Evolutionary conservation across 2,797 vertebrate genomes (phyloP), one percentile per base, ranked within the genome.

Genomic region (Nasua narica): DNA sequence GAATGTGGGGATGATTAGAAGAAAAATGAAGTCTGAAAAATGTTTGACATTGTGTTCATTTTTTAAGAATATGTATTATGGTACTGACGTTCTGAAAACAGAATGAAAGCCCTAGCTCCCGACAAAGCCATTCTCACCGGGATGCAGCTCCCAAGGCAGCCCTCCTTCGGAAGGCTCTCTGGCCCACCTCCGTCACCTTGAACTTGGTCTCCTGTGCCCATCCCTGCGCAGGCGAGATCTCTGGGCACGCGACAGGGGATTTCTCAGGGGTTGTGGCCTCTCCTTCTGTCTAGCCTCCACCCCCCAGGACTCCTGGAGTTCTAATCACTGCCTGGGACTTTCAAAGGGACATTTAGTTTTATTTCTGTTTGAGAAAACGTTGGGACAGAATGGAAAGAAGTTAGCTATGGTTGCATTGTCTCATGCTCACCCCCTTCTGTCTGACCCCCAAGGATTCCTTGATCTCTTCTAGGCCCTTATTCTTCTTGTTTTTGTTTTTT

Each of bases 291-390:
- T 15, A 52, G 25, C 21, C 40, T 67, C 82, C 58, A 40, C 25
- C 58, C 21, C 74, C 13, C 4, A 43, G 46, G 21, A 13, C 46
- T 65, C 54, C n/a, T 65, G 25, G 1, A 16, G n/a, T 46, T n/a
- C 84, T 37, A 52, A 48, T 70, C 32, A 69, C 46, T 18, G 14
- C 77, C 69, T 12, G 60, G 60, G 65, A 93, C 88, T 91, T 94
- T 25, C 32, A 83, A 74, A 92, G 35, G 87, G 23, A 15, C 37
- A 18, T 5, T 10, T 48, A 3, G 15, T 32, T 67, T 74, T 37
- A 35, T 54, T 83, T 83, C 16, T 65, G 4, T 82, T 82, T 32
- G 67, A 67, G 46, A 48, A 89, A 52, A 74, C 18, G 3, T 72
- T 16, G 76, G 32, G 62, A 32, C 32, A 76, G 50, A 69, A 54